phyloP scores from a whole-genome alignment of 2,888 invertebrate species.

The Galeruca laticollis region DNA sequence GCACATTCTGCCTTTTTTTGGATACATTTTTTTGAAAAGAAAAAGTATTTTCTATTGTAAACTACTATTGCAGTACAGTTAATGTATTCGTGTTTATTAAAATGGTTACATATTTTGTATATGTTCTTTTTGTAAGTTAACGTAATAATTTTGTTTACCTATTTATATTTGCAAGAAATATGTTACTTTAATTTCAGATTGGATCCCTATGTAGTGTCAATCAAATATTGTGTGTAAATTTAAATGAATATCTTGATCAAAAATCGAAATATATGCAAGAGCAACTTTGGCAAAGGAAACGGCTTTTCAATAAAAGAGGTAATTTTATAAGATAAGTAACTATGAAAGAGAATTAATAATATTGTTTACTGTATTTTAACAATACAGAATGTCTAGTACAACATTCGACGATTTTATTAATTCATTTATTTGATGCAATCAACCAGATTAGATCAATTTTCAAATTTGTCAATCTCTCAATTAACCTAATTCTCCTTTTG shows the following conservation, averaged over 20 bases:
- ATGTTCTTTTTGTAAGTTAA: conserved; percentile 22
- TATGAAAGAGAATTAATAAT: too few species aligned
- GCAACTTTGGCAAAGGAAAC: neutral
- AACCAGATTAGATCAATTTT: too few species aligned
- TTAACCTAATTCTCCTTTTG: too few species aligned
- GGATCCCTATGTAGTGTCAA: conserved; percentile 2
- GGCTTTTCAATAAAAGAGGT: conserved; percentile 23
- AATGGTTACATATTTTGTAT: conserved; percentile 22
- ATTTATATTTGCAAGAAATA: conserved; percentile 8
- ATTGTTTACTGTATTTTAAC: neutral
- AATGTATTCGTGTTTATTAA: neutral
- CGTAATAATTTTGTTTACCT: neutral
- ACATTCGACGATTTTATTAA: too few species aligned
- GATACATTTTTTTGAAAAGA: neutral
- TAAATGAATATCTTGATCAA: conserved; percentile 17
- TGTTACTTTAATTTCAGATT: conserved; percentile 15
- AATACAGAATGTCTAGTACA: neutral
- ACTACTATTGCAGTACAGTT: neutral
- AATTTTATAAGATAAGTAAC: neutral
- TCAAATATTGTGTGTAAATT: conserved; percentile 3
- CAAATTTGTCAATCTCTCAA: too few species aligned
- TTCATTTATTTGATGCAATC: too few species aligned
- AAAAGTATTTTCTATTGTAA: neutral
- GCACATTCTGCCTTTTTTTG: neutral
- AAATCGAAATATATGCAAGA: conserved; percentile 13